These are phyloP conservation scores for Phodopus roborovskii DNA, from an alignment of 2,113 vertebrate genomes.

Conservation along the genomic window DNA sequence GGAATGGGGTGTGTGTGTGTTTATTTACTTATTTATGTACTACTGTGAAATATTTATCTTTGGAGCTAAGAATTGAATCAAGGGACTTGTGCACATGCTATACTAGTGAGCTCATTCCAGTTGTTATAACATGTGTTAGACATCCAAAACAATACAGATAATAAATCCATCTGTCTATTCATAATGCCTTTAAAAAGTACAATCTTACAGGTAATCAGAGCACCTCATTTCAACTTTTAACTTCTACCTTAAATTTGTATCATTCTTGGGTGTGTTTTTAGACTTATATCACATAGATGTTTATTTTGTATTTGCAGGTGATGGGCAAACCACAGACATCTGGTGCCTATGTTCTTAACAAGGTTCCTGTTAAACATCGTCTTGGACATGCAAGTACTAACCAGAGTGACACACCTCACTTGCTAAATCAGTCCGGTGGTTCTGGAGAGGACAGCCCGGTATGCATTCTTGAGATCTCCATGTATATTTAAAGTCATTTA, in stretches of 20 bases:
- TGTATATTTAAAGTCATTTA: background rate
- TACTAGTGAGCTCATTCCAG: background rate
- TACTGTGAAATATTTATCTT: background rate
- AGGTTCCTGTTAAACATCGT: slow-evolving; percentile 92
- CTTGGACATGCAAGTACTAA: slow-evolving; percentile 84
- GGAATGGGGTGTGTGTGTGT: background rate
- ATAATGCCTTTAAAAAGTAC: slow-evolving; percentile 38
- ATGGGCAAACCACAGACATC: slow-evolving; percentile 91
- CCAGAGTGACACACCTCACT: slow-evolving; percentile 86
- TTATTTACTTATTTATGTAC: background rate
- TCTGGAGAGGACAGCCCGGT: slow-evolving; percentile 88
- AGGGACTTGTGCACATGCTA: background rate
- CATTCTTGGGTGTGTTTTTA: background rate
- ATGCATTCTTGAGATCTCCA: slow-evolving; percentile 41
- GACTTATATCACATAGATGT: background rate
- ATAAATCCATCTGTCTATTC: slow-evolving; percentile 11
- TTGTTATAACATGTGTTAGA: slow-evolving; percentile 12
- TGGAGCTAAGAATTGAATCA: background rate
- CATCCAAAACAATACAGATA: slow-evolving; percentile 6
- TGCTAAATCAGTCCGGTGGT: slow-evolving; percentile 83
- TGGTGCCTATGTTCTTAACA: slow-evolving; percentile 95
- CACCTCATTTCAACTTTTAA: background rate
- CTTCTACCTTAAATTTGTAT: slow-evolving; percentile 3
- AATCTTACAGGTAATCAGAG: background rate
- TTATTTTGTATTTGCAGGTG: slow-evolving; percentile 84